Evolutionary conservation across 2,797 vertebrate species (phyloP).

Genomic region (Rhadinocentrus ornatus): DNA sequence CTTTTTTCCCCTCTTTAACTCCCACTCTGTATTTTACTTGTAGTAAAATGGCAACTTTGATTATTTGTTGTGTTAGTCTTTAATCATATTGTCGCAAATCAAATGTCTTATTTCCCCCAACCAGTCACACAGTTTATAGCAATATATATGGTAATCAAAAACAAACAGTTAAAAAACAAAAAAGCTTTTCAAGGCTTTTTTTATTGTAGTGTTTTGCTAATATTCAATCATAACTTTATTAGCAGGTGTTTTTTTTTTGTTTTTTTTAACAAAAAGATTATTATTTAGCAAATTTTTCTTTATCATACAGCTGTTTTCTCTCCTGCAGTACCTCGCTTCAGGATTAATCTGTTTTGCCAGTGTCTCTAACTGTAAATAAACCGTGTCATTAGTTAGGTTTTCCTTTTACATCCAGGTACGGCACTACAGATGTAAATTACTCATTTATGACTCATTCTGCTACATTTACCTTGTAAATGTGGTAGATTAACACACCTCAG

Average conservation of each 20-base stretch:
- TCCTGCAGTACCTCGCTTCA: background rate
- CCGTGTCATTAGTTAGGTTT: background rate
- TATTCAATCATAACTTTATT: too few relatives aligned
- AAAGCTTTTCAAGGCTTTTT: background rate
- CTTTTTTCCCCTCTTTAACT: fast-evolving
- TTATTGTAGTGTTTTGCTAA: background rate
- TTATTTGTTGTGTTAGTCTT: background rate
- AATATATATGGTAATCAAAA: background rate
- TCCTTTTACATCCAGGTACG: background rate
- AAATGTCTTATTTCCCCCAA: background rate
- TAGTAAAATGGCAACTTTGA: background rate
- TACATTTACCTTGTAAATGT: background rate
- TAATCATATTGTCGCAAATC: background rate
- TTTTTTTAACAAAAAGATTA: background rate
- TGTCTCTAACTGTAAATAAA: background rate
- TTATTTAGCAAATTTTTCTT: background rate
- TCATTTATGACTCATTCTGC: background rate
- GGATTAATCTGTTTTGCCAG: background rate
- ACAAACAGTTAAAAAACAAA: too few relatives aligned
- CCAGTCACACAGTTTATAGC: background rate
- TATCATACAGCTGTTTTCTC: background rate
- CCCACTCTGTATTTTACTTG: background rate
- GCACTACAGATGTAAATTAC: background rate
- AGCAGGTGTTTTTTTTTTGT: too few relatives aligned
- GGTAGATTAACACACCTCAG: background rate